phyloP scores from a whole-genome alignment of 2,113 vertebrate species.

The Lota lota region DNA sequence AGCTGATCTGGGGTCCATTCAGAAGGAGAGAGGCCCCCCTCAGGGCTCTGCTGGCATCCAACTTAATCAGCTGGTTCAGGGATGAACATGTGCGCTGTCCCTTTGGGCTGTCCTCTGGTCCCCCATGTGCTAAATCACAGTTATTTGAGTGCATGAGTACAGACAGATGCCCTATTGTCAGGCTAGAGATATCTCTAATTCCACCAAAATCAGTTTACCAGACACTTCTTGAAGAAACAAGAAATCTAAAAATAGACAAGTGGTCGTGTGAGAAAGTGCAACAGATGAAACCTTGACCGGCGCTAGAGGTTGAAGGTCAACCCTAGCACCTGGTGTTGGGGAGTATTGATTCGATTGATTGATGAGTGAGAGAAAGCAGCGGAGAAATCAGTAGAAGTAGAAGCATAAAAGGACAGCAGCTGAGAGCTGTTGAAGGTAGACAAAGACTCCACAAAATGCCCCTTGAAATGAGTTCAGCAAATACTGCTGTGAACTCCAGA shows the following conservation, averaged over 20 bases:
- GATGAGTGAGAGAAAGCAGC: conserved; percentile 4
- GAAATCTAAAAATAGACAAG: background rate
- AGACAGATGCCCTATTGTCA: background rate
- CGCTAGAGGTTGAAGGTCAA: no score
- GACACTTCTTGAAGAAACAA: conserved; percentile 11
- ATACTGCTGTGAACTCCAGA: conserved; percentile 45
- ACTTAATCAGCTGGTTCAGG: conserved; percentile 9
- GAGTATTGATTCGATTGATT: background rate
- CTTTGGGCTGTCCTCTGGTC: conserved; percentile 10
- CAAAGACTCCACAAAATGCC: conserved; percentile 43
- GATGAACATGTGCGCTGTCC: conserved; percentile 32
- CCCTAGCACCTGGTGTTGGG: background rate
- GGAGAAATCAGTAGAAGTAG: background rate
- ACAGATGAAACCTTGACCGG: no score
- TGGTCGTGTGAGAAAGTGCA: background rate
- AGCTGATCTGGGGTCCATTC: conserved; percentile 61
- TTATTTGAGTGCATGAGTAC: conserved; percentile 4
- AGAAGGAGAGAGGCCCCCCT: conserved; percentile 44
- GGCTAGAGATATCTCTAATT: background rate
- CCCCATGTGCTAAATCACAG: conserved; percentile 27
- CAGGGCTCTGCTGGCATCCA: conserved; percentile 6
- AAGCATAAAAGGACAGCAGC: conserved; percentile 12
- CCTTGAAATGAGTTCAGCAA: conserved; percentile 25
- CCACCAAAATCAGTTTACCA: background rate
- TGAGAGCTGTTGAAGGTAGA: conserved; percentile 32